These are phyloP conservation scores for Galemys pyrenaicus DNA, from an alignment of 2,113 vertebrate genomes.

Conservation along the genomic window DNA sequence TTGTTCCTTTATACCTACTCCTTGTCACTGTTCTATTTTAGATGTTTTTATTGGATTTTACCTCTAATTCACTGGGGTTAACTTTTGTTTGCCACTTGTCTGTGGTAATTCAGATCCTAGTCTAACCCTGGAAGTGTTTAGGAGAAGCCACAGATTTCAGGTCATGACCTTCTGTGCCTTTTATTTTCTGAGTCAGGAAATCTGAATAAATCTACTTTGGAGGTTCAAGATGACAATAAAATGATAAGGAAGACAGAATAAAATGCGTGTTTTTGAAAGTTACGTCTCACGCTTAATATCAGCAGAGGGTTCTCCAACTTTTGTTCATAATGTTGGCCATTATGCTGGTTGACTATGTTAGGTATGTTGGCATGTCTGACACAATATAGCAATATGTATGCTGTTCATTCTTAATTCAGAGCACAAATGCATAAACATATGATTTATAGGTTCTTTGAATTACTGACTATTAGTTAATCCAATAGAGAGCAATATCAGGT, in stretches of 20 bases:
- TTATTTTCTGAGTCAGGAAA: slow-evolving; percentile 36
- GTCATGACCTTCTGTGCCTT: neutral
- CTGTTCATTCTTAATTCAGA: neutral
- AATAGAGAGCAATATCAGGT: neutral
- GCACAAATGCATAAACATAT: neutral
- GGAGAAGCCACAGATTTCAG: neutral
- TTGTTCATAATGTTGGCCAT: neutral
- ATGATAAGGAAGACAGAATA: neutral
- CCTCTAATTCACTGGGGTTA: neutral
- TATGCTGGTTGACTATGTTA: neutral
- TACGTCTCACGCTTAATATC: neutral
- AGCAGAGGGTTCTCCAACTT: neutral
- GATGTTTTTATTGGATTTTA: neutral
- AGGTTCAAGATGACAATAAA: neutral
- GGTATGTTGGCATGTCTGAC: neutral
- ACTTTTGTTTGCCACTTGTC: neutral
- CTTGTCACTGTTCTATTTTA: neutral
- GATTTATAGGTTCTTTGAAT: neutral
- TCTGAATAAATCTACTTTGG: neutral
- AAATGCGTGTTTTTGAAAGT: slow-evolving; percentile 6
- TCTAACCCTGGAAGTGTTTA: neutral
- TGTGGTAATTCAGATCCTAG: neutral
- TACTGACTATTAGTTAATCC: neutral
- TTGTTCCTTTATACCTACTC: neutral
- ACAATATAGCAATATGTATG: neutral